A percentile compares a stretch with the other conserved stretches of the same genome.
These are phyloP conservation scores for Penaeus chinensis DNA, from an alignment of 1,140 invertebrate genomes.

Conservation along the genomic window DNA sequence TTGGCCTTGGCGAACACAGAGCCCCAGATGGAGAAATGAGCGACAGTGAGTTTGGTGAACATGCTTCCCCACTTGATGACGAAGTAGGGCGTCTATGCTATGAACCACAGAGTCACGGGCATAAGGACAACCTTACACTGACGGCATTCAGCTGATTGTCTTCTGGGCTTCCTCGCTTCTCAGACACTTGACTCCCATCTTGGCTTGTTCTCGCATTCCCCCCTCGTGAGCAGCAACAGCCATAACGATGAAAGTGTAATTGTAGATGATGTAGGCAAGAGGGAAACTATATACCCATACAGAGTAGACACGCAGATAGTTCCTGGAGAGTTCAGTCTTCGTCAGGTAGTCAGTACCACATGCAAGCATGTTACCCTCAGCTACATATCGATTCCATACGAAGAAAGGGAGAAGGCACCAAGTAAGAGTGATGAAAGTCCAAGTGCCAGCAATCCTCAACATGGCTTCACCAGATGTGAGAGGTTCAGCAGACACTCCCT, in stretches of 20 bases:
- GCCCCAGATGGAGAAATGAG: neutral
- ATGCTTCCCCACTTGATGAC: neutral
- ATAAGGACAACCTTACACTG: neutral
- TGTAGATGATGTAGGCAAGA: neutral
- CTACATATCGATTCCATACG: conserved; percentile 7
- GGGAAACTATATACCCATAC: neutral
- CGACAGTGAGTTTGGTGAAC: neutral
- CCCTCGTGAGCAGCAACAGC: conserved; percentile 18
- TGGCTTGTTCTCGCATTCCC: conserved; percentile 15
- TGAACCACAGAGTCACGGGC: conserved; percentile 5
- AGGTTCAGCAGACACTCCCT: too few species aligned
- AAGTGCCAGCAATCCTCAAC: too few species aligned
- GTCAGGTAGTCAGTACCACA: too few species aligned
- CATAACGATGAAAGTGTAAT: conserved; percentile 2
- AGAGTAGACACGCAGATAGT: neutral
- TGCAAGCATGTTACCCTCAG: neutral
- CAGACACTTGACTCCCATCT: conserved; percentile 15
- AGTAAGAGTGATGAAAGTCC: neutral
- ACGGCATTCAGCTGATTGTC: conserved; percentile 15
- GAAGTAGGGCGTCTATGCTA: conserved; percentile 7
- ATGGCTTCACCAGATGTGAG: too few species aligned
- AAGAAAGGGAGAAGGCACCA: conserved; percentile 7
- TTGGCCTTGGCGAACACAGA: conserved; percentile 11
- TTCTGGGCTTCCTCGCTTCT: conserved; percentile 19
- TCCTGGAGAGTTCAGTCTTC: neutral